Percentiles rank a stretch among this genome's conserved stretches.
phyloP scores from a whole-genome alignment of 2,797 vertebrate species.

The Sebastes aleutianus region DNA sequence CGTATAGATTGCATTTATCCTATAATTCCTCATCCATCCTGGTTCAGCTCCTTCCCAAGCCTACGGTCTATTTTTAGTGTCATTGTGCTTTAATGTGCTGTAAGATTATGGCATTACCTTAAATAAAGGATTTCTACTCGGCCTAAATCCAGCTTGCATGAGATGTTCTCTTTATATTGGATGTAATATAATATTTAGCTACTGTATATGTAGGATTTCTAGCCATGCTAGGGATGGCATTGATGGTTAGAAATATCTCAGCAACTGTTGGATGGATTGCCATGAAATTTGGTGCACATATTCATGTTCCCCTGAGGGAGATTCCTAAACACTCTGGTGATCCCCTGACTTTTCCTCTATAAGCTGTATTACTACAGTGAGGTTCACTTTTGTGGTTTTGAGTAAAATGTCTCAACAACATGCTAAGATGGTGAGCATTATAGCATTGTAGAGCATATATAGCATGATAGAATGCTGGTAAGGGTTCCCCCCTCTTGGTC shows the following conservation, averaged over 20 bases:
- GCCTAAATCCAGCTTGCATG: not conserved
- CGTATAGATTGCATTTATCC: not conserved
- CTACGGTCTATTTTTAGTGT: conserved; percentile 16
- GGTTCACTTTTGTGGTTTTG: not conserved
- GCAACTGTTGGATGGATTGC: not conserved
- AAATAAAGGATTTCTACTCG: conserved; percentile 1
- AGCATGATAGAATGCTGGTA: too few species aligned
- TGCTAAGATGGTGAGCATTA: not conserved
- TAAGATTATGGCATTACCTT: not conserved
- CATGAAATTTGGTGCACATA: not conserved
- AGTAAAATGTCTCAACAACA: not conserved
- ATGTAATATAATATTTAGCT: not conserved
- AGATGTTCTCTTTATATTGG: not conserved
- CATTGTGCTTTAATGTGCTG: conserved; percentile 10
- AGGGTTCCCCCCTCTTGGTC: too few species aligned
- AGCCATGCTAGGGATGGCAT: not conserved
- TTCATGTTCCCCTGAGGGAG: not conserved
- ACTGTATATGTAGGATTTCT: not conserved
- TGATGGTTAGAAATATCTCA: not conserved
- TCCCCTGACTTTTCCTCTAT: not conserved
- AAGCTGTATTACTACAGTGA: not conserved
- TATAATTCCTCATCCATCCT: conserved; percentile 17
- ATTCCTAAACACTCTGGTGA: not conserved
- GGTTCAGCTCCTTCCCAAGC: not conserved
- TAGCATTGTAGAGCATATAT: not conserved